Conservation (phyloP, 2,888 invertebrate genomes). For the Platycheirus albimanus region DNA sequence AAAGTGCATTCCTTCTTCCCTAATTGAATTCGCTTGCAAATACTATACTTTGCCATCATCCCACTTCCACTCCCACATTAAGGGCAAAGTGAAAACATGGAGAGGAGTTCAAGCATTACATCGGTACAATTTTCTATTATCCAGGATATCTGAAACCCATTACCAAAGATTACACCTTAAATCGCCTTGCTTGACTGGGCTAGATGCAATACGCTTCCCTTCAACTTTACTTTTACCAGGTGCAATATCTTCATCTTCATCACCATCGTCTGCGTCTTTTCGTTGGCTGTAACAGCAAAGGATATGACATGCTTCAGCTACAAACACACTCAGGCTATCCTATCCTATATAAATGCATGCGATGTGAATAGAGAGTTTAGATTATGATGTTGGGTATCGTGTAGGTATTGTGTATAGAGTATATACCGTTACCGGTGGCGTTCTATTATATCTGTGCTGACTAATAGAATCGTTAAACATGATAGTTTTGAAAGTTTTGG, state of each 20-base stretch:
- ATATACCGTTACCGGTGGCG: not conserved
- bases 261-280: constrained; percentile 15
- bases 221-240: constrained; percentile 10
- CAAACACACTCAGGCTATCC: not conserved
- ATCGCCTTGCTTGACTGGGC: constrained; percentile 38
- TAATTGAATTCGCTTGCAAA: too few relatives aligned
- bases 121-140: constrained; percentile 57
- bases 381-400: not conserved
- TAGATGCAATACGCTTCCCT: constrained; percentile 6
- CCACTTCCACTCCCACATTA: too few relatives aligned
- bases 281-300: constrained; percentile 12
- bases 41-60: too few relatives aligned
- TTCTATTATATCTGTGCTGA: not conserved
- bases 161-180: constrained; percentile 65
- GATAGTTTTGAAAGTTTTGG: constrained; percentile 41
- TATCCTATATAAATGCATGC: not conserved
- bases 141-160: constrained; percentile 65
- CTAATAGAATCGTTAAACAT: constrained; percentile 31
- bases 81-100: too few relatives aligned
- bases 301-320: constrained; percentile 21
- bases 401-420: too few relatives aligned
- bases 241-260: constrained; percentile 33
- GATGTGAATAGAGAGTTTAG: not conserved
- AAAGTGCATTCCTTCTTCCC: too few relatives aligned
- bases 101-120: not conserved